phyloP scores from a whole-genome alignment of 2,113 vertebrate genomes.

The Neogale vison region DNA sequence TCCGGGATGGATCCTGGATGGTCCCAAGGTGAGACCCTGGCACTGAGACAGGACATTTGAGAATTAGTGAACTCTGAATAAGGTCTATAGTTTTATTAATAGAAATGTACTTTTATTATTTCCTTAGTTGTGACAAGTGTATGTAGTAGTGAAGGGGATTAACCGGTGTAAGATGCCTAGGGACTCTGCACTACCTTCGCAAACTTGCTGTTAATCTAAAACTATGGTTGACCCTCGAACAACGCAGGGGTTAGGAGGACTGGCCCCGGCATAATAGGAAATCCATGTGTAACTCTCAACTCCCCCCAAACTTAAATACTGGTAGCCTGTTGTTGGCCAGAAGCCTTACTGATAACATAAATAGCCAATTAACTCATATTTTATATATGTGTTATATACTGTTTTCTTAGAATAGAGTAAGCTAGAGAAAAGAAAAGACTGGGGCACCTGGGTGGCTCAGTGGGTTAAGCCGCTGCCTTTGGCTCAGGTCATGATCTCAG shows the following conservation, averaged over 20 bases:
- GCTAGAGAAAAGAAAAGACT: neutral
- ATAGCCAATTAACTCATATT: neutral
- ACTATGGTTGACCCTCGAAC: neutral
- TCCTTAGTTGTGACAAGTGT: neutral
- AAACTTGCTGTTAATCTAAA: neutral
- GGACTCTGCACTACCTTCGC: neutral
- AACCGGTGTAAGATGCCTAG: neutral
- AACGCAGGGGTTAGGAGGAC: neutral
- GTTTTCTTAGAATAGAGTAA: neutral
- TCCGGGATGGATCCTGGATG: too few relatives aligned
- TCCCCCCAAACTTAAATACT: neutral
- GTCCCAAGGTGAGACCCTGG: too few relatives aligned
- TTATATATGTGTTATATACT: neutral
- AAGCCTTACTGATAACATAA: neutral
- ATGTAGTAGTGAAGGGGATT: rapidly evolving
- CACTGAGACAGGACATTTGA: neutral
- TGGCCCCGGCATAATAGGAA: neutral
- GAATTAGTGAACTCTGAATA: neutral
- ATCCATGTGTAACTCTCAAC: neutral
- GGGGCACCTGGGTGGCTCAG: too few relatives aligned
- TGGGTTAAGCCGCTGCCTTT: too few relatives aligned
- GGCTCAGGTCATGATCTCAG: too few relatives aligned
- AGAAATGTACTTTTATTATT: rapidly evolving
- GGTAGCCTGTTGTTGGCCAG: neutral
- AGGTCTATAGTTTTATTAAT: neutral